Base-by-base conservation (phyloP, 1,140 invertebrate species). In the Orchestia grillus region DNA sequence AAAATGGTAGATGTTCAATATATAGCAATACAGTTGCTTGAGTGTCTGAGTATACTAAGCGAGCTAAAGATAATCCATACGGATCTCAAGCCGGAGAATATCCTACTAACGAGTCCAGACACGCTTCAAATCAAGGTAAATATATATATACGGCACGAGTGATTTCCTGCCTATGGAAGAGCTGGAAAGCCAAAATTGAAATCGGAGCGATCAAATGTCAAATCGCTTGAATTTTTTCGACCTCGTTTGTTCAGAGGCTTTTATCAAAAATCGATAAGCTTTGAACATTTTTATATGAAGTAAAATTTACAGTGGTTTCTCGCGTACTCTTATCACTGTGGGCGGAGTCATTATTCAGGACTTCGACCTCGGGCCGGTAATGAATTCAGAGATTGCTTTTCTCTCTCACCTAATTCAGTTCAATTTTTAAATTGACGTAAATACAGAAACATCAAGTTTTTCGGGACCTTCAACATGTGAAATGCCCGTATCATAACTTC, bases 1-100 rank as follows among this genome's bases (percentile, higher is more conserved):
- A 44, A 44, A 40, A 47, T 45, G 44, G 43, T 0, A 47, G 43
- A 94, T 11, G 44, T 94, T 4, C 4, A 47, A 44, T 45, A 15
- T 47, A 94, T 94, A 19, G 92, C 92, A 16, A 19, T 45, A 28
- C 92, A 94, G 40, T 15, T 94, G 41, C 92, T 94, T 4, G 41
- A 94, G 44, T 94, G 92, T 45, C 92, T 94, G 3, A 47, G 11
- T 11, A 44, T 94, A 44, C 44, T 94, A 40, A 19, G 47, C 47
- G 44, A 47, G 36, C 43, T 44, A 11, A 0, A n/a, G 11, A 94
- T 94, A 45, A 94, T 94, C 36, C 92, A 94, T n/a, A 45, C 43
- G 36, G 92, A 94, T 47, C 92, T 94, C 44, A 94, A 94, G 44
- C 43, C 92, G 41, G 92, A 94, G 44, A 94, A 94, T 45, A 94